A percentile compares a stretch with the other conserved stretches of the same genome.
Evolutionary conservation across 2,888 invertebrate species (phyloP).

Genomic region (Alitta virens): DNA sequence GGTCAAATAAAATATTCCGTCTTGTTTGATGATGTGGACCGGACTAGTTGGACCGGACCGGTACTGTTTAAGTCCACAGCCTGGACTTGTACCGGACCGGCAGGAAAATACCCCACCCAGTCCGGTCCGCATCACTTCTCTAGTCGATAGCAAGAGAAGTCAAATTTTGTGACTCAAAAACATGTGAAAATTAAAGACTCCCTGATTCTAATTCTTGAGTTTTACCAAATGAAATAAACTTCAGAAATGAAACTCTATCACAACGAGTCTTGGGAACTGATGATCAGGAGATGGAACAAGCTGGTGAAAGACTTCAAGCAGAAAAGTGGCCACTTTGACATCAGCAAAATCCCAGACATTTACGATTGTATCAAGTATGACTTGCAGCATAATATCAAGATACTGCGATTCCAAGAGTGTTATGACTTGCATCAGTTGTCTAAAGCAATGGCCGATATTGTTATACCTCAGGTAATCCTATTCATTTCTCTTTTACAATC

Average conservation of each 20-base stretch:
- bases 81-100: too few relatives aligned
- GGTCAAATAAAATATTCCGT: too few relatives aligned
- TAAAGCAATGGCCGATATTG: conserved; percentile 96
- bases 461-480: conserved; percentile 97
- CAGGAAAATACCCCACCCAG: too few relatives aligned
- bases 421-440: conserved; percentile 77
- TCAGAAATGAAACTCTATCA: conserved; percentile 75
- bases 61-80: too few relatives aligned
- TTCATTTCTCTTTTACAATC: too few relatives aligned
- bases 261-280: conserved; percentile 97
- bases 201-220: too few relatives aligned
- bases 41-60: too few relatives aligned
- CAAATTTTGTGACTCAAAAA: too few relatives aligned
- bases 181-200: too few relatives aligned
- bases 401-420: conserved; percentile 69
- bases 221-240: neutral
- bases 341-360: conserved; percentile 98
- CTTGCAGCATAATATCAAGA: conserved; percentile 95
- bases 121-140: too few relatives aligned
- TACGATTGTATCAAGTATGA: conserved; percentile 99
- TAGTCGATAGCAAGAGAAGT: too few relatives aligned
- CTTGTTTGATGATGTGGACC: too few relatives aligned
- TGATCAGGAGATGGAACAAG: conserved; percentile 96
- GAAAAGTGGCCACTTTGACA: conserved; percentile 84
- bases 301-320: conserved; percentile 96